Evolutionary conservation across 2,797 vertebrate genomes (phyloP), one percentile per base, ranked within the genome.

Genomic region (Catharus ustulatus): DNA sequence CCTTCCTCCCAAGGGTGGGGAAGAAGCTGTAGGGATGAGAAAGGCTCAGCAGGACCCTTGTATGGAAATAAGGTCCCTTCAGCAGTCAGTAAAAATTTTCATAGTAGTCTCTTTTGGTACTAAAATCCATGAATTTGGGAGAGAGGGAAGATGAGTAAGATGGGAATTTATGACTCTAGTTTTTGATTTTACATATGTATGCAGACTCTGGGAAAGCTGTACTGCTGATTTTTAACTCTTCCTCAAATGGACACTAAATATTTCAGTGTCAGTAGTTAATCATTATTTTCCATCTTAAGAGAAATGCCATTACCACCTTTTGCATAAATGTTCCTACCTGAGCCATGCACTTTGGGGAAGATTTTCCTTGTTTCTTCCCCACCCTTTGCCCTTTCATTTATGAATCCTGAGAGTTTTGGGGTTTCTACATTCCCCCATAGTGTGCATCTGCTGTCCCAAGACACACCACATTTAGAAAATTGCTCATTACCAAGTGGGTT

Each of bases 141-240:
- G 64, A 69, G 27, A 66, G 55, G 27, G 52, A 94, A 94, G 74
- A 84, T 68, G 67, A 87, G 27, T 32, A 64, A 90, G 69, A 46
- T 68, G 67, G 80, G 76, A 84, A 89, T 82, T 88, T 91, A 78
- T 0, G 38, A 68, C 77, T 86, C 20, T 45, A 52, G n/a, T 19
- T 91, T 97, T 97, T 97, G 95, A 96, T 96, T 95, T 97, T 76
- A 93, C 93, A 73, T 64, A 59, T 38, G 69, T 38, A 57, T 66
- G 58, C 36, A 81, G 81, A 16, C 51, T 89, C 59, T 46, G 49
- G 57, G 84, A 94, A 90, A 90, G 78, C 57, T 95, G 51, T 59
- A 30, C 15, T 90, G 38, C 43, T 84, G 69, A 34, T 86, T 72
- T 92, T 88, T 89, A 79, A 58, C 67, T 89, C 62, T 69, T 77